A percentile compares a stretch with the other conserved stretches of the same genome.
These are phyloP conservation scores for Eueremaeus valkanovi DNA, from an alignment of 2,888 invertebrate genomes.

Conservation along the genomic window DNA sequence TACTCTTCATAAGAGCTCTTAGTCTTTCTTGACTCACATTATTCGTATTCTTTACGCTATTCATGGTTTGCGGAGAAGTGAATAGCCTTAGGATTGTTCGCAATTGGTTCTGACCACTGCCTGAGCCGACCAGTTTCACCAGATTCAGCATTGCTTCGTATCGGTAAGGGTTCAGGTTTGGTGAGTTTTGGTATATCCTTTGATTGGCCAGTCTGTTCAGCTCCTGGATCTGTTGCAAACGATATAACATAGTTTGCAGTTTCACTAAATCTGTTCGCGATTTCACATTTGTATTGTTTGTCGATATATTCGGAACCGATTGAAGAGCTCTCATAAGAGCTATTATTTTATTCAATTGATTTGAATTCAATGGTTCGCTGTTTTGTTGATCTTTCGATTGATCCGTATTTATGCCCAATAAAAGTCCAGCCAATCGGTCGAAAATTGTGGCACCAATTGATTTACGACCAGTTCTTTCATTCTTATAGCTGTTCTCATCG, in stretches of 20 bases:
- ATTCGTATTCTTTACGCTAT: constrained; percentile 5
- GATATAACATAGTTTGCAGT: neutral
- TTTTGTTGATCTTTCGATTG: neutral
- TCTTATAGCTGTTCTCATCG: neutral
- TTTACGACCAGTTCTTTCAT: neutral
- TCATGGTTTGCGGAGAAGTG: neutral
- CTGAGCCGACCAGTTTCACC: constrained; percentile 14
- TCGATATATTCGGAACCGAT: neutral
- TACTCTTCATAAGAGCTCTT: neutral
- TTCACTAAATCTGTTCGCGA: neutral
- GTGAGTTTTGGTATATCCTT: neutral
- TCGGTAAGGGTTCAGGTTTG: constrained; percentile 15
- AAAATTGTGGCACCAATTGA: neutral
- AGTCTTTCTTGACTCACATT: constrained; percentile 29
- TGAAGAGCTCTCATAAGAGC: constrained; percentile 15
- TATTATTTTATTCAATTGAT: neutral
- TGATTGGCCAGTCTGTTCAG: neutral
- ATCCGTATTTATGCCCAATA: constrained; percentile 1
- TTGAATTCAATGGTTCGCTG: neutral
- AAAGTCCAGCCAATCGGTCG: constrained; percentile 22
- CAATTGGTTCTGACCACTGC: constrained; percentile 19
- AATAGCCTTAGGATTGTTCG: neutral
- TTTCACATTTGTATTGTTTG: neutral
- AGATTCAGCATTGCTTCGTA: constrained; percentile 6
- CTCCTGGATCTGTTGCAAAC: neutral